Percentiles rank a stretch among this genome's conserved stretches.
Evolutionary conservation across 2,888 invertebrate genomes (phyloP).

Genomic region (Trachelus tabidus): DNA sequence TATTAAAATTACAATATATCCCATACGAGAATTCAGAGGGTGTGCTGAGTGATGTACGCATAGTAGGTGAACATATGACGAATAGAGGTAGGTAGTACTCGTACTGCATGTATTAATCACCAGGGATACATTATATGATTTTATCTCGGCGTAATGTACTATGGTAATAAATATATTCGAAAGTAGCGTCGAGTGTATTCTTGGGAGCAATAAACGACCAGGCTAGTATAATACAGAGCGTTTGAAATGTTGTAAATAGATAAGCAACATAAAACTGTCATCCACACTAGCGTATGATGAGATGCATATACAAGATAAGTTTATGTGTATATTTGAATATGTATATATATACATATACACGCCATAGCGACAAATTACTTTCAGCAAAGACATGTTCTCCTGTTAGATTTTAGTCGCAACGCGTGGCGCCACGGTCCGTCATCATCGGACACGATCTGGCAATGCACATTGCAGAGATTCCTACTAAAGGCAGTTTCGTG

Average conservation of each 20-base stretch:
- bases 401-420: constrained; percentile 34
- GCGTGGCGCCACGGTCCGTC: constrained; percentile 34
- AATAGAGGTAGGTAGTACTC: constrained; percentile 29
- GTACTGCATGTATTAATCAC: neutral
- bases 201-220: constrained; percentile 37
- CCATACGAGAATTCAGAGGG: constrained; percentile 55
- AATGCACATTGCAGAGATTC: neutral
- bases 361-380: neutral
- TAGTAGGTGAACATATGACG: constrained; percentile 41
- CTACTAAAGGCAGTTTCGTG: neutral
- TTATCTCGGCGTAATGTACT: neutral
- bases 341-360: neutral
- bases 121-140: neutral
- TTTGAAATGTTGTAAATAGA: neutral
- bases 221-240: constrained; percentile 22
- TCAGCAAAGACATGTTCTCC: constrained; percentile 27
- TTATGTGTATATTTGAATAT: neutral
- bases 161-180: constrained; percentile 28
- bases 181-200: constrained; percentile 33
- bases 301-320: neutral
- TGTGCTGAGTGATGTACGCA: constrained; percentile 55
- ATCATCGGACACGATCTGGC: constrained; percentile 13
- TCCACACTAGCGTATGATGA: neutral
- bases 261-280: neutral
- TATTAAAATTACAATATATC: constrained; percentile 26